phyloP scores from a whole-genome alignment of 2,113 vertebrate species.

The Propithecus coquereli region DNA sequence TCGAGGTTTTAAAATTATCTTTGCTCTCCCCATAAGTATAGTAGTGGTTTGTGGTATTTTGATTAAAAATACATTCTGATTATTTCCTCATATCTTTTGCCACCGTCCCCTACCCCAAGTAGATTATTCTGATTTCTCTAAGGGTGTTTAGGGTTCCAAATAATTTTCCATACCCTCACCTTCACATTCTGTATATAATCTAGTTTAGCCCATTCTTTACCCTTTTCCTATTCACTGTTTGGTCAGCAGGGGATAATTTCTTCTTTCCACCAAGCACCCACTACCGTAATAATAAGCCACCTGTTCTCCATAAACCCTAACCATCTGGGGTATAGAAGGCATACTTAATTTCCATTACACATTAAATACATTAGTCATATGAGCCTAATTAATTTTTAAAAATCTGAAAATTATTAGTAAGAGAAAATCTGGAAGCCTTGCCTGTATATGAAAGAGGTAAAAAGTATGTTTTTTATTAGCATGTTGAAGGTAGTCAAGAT shows the following conservation, averaged over 20 bases:
- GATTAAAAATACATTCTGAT: constrained; percentile 16
- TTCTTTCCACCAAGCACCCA: background rate
- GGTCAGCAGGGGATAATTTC: background rate
- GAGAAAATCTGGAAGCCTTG: constrained; percentile 49
- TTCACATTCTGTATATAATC: background rate
- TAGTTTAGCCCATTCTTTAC: background rate
- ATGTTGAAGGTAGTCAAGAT: constrained; percentile 62
- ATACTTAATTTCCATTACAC: background rate
- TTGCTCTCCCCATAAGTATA: background rate
- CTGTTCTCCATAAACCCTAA: background rate
- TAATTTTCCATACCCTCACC: background rate
- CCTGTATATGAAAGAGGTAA: constrained; percentile 54
- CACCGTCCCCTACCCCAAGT: accelerated
- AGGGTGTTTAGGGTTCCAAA: background rate
- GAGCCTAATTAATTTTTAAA: background rate
- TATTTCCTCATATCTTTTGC: background rate
- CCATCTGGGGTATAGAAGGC: background rate
- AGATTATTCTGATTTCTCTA: constrained; percentile 1
- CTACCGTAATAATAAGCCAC: background rate
- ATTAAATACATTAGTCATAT: background rate
- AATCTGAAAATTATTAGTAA: constrained; percentile 23
- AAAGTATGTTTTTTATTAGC: constrained; percentile 67
- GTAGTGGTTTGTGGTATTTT: background rate
- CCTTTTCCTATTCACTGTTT: background rate
- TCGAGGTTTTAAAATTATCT: background rate